These are phyloP conservation scores for Aelia acuminata DNA, from an alignment of 2,888 invertebrate species.

Conservation along the genomic window DNA sequence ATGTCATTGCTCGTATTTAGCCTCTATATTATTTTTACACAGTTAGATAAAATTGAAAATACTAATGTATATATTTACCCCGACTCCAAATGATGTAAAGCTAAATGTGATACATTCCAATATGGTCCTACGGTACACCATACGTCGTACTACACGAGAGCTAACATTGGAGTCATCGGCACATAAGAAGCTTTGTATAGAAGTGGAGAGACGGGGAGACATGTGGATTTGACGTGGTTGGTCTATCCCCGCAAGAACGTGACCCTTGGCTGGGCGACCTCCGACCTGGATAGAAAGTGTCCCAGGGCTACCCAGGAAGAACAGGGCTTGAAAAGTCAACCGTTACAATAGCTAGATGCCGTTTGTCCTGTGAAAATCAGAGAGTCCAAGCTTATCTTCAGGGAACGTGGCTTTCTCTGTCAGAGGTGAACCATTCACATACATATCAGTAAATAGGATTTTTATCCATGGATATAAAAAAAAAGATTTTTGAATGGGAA, in stretches of 20 bases:
- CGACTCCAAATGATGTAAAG: no score
- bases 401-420: not conserved
- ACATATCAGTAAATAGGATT: not conserved
- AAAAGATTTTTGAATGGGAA: no score
- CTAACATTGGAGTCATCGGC: not conserved
- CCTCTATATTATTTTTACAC: no score
- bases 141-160: not conserved
- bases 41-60: no score
- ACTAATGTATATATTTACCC: no score
- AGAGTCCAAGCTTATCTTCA: not conserved
- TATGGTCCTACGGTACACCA: no score
- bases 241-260: not conserved
- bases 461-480: not conserved
- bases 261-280: not conserved
- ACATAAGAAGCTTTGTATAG: not conserved
- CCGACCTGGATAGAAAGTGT: constrained; percentile 36
- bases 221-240: constrained; percentile 46
- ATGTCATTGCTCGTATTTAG: no score
- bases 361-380: constrained; percentile 5
- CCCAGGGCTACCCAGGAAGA: constrained; percentile 49
- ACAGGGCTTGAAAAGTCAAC: not conserved
- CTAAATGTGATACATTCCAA: no score
- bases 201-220: not conserved
- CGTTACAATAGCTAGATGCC: constrained; percentile 27
- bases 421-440: not conserved